Evolutionary conservation across 2,888 invertebrate genomes (phyloP), one percentile per base, ranked within the genome.

Genomic region (Machimus rusticus): DNA sequence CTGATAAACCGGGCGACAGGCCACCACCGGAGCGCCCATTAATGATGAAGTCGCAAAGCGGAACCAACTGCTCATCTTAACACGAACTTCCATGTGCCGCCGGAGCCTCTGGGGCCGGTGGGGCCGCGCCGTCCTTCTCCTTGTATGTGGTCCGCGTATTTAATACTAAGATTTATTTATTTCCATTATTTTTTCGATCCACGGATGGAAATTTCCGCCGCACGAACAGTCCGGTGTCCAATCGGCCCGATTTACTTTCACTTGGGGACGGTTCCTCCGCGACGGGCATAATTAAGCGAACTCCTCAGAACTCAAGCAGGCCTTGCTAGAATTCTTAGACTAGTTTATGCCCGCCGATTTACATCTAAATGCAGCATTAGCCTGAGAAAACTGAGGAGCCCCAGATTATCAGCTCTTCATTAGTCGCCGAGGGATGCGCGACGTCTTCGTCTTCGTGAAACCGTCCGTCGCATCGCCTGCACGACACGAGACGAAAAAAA

Each of bases 1-100:
- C 82, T 82, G 82, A 82, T 82, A 82, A 82, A 82, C 82, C 82
- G 82, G 82, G 82, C 82, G 82, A 57, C 82, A 82, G 66, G 57
- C 82, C 57, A 82, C 82, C 37, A 31, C 79, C n/a, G 1, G 79
- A 28, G 79, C 66, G 28, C 23, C 66, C 66, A 66, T 66, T 66
- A 66, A 66, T 66, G 66, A 51, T 28, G 51, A 66, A 76, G 79
- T 51, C 79, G 79, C 79, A 82, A 82, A 82, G 82, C 82, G 82
- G 82, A 82, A 82, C 82, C 82, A 66, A 82, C 66, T 82, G 57
- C 66, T 66, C 82, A 82, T 82, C 82, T 82, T 66, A 66, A 82
- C 82, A 82, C 82, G 82, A 82, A 82, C 82, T 66, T 66, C 82
- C 82, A 55, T 82, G 82, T 57, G 57, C 82, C 66, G 51, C 37